These are phyloP conservation scores for Spea hammondii DNA, from an alignment of 2,797 vertebrate species.

Conservation along the genomic window DNA sequence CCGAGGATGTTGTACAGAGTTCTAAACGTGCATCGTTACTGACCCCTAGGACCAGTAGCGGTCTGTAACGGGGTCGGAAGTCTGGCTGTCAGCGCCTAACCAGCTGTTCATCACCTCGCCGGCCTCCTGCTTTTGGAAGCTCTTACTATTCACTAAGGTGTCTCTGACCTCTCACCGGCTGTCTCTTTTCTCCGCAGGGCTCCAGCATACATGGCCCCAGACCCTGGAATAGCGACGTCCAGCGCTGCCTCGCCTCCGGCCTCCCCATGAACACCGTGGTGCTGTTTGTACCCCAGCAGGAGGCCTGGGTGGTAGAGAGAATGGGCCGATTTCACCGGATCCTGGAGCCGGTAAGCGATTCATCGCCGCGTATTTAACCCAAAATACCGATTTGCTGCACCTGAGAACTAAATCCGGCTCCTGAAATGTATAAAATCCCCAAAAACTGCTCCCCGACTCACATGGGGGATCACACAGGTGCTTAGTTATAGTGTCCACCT, in stretches of 20 bases:
- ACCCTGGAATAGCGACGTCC: constrained; percentile 46
- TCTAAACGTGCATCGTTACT: too few species aligned
- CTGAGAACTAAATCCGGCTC: too few species aligned
- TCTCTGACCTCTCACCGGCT: too few species aligned
- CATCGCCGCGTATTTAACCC: too few species aligned
- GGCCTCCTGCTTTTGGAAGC: not conserved
- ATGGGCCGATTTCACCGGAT: constrained; percentile 95
- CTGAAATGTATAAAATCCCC: too few species aligned
- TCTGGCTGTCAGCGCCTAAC: not conserved
- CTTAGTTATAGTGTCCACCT: too few species aligned
- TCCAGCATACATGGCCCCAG: not conserved
- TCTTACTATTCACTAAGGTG: not conserved
- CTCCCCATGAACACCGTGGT: constrained; percentile 88
- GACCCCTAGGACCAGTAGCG: not conserved
- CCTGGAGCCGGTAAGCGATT: constrained; percentile 82
- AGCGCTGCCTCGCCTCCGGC: constrained; percentile 77
- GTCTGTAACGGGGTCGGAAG: not conserved
- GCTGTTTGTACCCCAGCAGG: constrained; percentile 94
- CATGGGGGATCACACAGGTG: too few species aligned
- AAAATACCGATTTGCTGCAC: too few species aligned
- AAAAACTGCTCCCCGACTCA: too few species aligned
- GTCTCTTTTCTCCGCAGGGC: constrained; percentile 8
- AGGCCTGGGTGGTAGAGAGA: constrained; percentile 95
- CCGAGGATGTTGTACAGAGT: too few species aligned
- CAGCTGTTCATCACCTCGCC: too few species aligned